Base-by-base conservation (phyloP, 2,888 invertebrate species). In the Hanleya hanleyi region DNA sequence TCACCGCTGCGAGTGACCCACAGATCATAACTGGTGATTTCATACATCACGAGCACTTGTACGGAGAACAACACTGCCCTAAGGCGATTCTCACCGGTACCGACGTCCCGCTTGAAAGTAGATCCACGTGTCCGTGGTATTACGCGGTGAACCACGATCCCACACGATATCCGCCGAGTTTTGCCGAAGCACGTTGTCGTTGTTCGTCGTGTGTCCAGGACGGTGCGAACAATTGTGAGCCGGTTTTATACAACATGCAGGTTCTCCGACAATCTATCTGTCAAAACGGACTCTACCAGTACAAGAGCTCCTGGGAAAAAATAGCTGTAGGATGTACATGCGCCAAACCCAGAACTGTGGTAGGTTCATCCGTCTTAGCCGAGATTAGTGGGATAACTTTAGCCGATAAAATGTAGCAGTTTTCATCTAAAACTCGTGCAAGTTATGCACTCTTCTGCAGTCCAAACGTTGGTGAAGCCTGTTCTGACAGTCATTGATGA, bases 41-140 rank as follows among this genome's bases (percentile, higher is more conserved):
- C 32, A 29, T 57, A 15, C 22, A 15, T 26, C 22, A 57, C 12
- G 12, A 29, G 22, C 12, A 57, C 32, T 26, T 57, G 32, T 29
- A 22, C n/a, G 33, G 32, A n/a, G 4, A n/a, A 18, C 6, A 1
- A 22, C 5, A 15, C 18, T 76, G 76, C 35, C 73, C 76, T n/a
- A 18, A n/a, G 7, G 38, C 9, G 29, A 62, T 67, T 0, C 38
- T 65, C 35, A 68, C 62, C 7, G 69, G 73, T 0, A 49, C 41
- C 1, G 18, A 57, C 9, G 73, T 64, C 12, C 71, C 71, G 1
- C 26, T 67, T 0, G 33, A 78, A 33, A 66, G 68, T 18, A 64
- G 74, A 2, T 79, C 79, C 18, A 67, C 68, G 4, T 79, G 79
- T 38, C 79, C 79, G 0, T 79, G 77, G 79, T 74, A 72, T 35